These are phyloP conservation scores for Drosophila subsilvestris DNA, from an alignment of 2,888 invertebrate genomes.

Conservation along the genomic window DNA sequence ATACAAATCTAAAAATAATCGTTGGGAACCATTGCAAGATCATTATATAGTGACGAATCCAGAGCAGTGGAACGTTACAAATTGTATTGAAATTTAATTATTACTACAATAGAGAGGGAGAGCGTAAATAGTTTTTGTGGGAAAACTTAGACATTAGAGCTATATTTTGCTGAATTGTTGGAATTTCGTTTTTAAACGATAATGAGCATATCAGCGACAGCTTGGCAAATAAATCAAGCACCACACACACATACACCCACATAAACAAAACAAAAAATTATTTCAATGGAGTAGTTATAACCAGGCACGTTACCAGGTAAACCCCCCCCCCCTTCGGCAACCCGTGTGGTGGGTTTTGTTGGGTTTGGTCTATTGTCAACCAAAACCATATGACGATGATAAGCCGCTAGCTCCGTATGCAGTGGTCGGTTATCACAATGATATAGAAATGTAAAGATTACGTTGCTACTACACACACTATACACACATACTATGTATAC, in stretches of 20 bases:
- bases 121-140: not conserved
- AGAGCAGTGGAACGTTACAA: not conserved
- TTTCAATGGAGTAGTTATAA: not conserved
- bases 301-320: not conserved
- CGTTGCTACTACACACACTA: not conserved
- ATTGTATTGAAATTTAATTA: not conserved
- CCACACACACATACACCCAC: slow-evolving; percentile 11
- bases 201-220: slow-evolving; percentile 50
- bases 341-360: not conserved
- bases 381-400: not conserved
- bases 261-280: no score
- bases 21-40: not conserved
- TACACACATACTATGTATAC: no score
- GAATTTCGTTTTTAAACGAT: slow-evolving; percentile 37
- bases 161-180: slow-evolving; percentile 17
- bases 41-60: no score
- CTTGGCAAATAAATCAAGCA: slow-evolving; percentile 53
- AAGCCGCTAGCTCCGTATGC: not conserved
- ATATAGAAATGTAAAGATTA: slow-evolving; percentile 1
- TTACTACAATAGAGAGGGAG: not conserved
- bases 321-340: not conserved
- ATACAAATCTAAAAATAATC: not conserved
- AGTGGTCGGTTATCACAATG: not conserved
- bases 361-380: not conserved
- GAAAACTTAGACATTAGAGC: not conserved